Conservation (phyloP, 2,888 invertebrate species). For the Drosophila anceps region DNA sequence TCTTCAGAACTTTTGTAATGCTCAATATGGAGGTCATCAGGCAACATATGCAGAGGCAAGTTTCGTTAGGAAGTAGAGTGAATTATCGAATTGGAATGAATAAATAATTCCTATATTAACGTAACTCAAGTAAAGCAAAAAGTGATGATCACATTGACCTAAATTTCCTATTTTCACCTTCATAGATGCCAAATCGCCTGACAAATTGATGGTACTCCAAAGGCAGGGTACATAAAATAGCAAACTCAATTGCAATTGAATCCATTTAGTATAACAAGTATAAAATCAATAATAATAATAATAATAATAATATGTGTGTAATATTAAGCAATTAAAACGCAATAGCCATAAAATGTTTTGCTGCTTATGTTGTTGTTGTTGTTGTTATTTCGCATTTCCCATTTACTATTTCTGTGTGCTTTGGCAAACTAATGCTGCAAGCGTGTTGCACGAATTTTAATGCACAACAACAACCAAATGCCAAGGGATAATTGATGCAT, state of each 20-base stretch:
- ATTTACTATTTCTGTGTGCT: constrained; percentile 17
- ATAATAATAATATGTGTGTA: constrained; percentile 37
- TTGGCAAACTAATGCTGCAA: constrained; percentile 30
- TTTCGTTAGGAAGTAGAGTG: too few species aligned
- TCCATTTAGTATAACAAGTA: constrained; percentile 48
- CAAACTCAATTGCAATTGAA: constrained; percentile 46
- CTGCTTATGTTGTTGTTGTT: neutral
- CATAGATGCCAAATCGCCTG: neutral
- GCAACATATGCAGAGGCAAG: too few species aligned
- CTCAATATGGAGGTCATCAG: too few species aligned
- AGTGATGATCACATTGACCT: too few species aligned
- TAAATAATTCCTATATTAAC: too few species aligned
- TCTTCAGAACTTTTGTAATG: too few species aligned
- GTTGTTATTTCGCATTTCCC: constrained; percentile 6
- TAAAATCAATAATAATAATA: constrained; percentile 51
- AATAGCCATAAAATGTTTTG: constrained; percentile 55
- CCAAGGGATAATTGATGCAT: constrained; percentile 76
- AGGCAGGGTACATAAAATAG: neutral
- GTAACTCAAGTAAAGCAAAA: too few species aligned
- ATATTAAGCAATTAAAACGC: constrained; percentile 68
- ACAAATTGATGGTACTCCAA: neutral
- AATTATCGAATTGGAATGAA: too few species aligned
- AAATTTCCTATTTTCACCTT: neutral
- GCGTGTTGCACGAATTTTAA: constrained; percentile 55
- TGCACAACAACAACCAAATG: constrained; percentile 39